Base-by-base conservation (phyloP, 2,888 invertebrate species). In the Drosophila melanocephala region DNA sequence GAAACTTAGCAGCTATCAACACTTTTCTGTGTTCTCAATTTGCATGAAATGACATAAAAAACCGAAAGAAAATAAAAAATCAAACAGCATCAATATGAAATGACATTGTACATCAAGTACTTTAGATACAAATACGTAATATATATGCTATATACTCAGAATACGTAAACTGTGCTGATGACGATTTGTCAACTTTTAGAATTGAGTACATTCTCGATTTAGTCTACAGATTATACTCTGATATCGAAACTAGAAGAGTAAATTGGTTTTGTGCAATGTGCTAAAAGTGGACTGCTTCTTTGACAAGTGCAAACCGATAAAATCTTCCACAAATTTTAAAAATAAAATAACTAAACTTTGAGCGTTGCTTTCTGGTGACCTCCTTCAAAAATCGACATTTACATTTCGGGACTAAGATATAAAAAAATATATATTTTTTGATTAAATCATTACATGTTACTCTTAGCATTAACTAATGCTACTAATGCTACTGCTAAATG, bases 1-100 rank as follows among this genome's bases (percentile, higher is more conserved):
- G 58, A 56, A 70, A 65, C 83, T 71, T 56, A 59, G 67, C 80
- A 68, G 67, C 84, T 81, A 78, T 84, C 73, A 84, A 77, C 67
- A 74, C 83, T 72, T 84, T 84, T 63, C 62, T 72, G 72, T 74
- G 70, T 69, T 72, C 69, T 56, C 79, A 33, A 84, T 84, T 81
- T 79, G 89, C 88, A 83, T 80, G 72, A 75, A 59, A 64, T 70
- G 42, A 70, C 59, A 65, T 51, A 70, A 66, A 64, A 47, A 47
- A 26, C 16, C 5, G 16, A 55, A 37, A 33, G 9, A 52, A 42
- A 53, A 62, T 16, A 44, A 16, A 30, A 26, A 35, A 51, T 30
- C 26, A 53, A 33, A 32, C 26, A 47, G 19, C 42, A 53, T 47
- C 42, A 56, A 39, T 44, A 30, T 61, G 19, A 47, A 47, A 58